Base-by-base conservation (phyloP, 2,797 vertebrate genomes). In the Moxostoma hubbsi region DNA sequence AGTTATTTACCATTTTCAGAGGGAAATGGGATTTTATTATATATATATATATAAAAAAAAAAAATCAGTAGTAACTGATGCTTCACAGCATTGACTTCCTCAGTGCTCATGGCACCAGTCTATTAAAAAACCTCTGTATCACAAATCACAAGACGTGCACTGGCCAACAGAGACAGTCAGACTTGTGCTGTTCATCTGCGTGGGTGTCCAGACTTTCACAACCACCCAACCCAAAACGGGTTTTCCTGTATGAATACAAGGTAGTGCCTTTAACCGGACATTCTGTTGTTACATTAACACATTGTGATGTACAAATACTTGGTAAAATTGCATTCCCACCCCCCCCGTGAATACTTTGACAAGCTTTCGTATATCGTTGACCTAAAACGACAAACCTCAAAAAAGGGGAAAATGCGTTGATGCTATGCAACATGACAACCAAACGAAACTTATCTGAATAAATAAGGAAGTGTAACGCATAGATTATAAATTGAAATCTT, bases 371-470 rank as follows among this genome's bases (percentile, higher is more conserved):
- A 64, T 54, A 74, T 53, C 7, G 59, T 36, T 45, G 24, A 13
- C 16, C 7, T 13, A 45, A 46, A 57, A 16, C 7, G 7, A 36
- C 6, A 70, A 54, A 83, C 84, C 84, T 83, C 59, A 15, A 78
- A 62, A 36, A 36, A 4, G 24, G 24, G 24, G 65, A 51, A 54
- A 54, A 63, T 57, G 9, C 54, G 18, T 45, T 8, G 49, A 50
- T 5, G 12, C 2, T 13, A 59, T 12, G 16, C 64, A 50, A 50
- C 11, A n/a, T 62, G 66, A 70, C 24, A 62, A 68, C 68, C 73
- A 62, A 70, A 18, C 57, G 81, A 83, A 77, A 79, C 65, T 5
- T 9, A 43, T 36, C 18, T 54, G 9, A 67, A 57, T 55, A 71
- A 61, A 62, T 7, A 66, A 62, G 72, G 72, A 78, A 82, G 69